These are phyloP conservation scores for Scortum barcoo DNA, from an alignment of 2,113 vertebrate genomes.

Conservation along the genomic window DNA sequence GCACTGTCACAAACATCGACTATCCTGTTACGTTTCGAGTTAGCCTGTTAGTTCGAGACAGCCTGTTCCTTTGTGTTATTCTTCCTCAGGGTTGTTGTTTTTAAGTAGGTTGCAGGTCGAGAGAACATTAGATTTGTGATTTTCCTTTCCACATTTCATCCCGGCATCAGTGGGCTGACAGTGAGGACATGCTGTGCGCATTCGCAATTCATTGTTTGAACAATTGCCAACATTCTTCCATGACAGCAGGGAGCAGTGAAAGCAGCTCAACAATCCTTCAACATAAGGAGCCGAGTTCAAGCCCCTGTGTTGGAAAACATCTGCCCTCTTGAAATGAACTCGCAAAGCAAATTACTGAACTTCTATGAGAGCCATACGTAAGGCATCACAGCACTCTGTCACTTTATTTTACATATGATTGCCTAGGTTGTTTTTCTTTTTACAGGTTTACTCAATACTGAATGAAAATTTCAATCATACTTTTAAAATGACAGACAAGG, in stretches of 20 bases:
- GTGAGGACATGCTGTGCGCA: constrained; percentile 34
- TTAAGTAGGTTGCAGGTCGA: not conserved
- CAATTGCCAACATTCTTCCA: constrained; percentile 43
- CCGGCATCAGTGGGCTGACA: not conserved
- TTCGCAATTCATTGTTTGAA: constrained; percentile 34
- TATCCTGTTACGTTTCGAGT: constrained; percentile 16
- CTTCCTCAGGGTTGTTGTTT: not conserved
- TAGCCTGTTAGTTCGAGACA: too few relatives aligned
- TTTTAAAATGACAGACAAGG: not conserved
- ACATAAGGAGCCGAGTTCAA: constrained; percentile 20
- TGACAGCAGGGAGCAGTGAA: constrained; percentile 23
- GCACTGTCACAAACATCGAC: constrained; percentile 15
- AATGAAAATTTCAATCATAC: not conserved
- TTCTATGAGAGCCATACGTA: too few relatives aligned
- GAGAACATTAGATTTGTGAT: constrained; percentile 26
- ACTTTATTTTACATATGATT: not conserved
- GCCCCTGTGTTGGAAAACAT: constrained; percentile 9
- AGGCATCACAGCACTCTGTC: not conserved
- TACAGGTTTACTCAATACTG: not conserved
- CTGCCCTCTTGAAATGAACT: not conserved
- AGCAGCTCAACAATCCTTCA: constrained; percentile 31
- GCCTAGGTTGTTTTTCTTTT: not conserved
- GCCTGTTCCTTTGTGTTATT: not conserved
- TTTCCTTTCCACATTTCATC: constrained; percentile 26
- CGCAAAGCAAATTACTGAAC: not conserved